A percentile compares a stretch with the other conserved stretches of the same genome.
phyloP scores from a whole-genome alignment of 2,113 vertebrate species.

The Podarcis cretensis region DNA sequence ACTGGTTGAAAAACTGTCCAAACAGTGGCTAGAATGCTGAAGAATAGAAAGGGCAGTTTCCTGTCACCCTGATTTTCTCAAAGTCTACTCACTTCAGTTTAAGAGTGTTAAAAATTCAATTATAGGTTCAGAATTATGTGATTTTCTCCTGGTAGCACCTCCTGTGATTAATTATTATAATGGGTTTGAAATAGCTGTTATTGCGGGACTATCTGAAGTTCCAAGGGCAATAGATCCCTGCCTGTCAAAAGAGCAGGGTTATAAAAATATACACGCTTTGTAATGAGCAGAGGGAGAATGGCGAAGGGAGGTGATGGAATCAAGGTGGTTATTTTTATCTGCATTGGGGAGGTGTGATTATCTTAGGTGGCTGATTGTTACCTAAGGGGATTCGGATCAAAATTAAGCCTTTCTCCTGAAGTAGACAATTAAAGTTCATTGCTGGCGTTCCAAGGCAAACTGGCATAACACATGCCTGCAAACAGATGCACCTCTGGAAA shows the following conservation, averaged over 20 bases:
- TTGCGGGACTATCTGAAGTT: constrained; percentile 65
- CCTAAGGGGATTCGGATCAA: constrained; percentile 75
- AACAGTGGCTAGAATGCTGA: constrained; percentile 55
- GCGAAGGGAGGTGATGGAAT: constrained; percentile 31
- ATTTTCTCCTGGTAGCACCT: constrained; percentile 63
- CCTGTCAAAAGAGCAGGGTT: constrained; percentile 53
- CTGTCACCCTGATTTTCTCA: constrained; percentile 57
- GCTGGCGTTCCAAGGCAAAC: constrained; percentile 64
- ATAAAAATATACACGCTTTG: constrained; percentile 58
- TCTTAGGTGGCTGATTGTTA: constrained; percentile 72
- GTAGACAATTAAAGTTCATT: constrained; percentile 75
- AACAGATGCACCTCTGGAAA: constrained; percentile 72
- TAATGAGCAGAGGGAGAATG: constrained; percentile 32
- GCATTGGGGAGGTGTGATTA: constrained; percentile 70
- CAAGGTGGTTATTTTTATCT: constrained; percentile 73
- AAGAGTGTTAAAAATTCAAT: constrained; percentile 71
- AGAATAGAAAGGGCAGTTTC: constrained; percentile 22
- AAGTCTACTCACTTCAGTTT: constrained; percentile 64
- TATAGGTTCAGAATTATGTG: constrained; percentile 67
- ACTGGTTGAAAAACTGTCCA: constrained; percentile 43
- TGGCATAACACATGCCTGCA: constrained; percentile 53
- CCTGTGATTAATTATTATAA: constrained; percentile 77
- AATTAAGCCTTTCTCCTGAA: constrained; percentile 77
- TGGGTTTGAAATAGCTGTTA: constrained; percentile 69
- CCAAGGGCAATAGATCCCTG: constrained; percentile 56